Base-by-base conservation (phyloP, 2,113 vertebrate genomes). In the Ammodytes dubius region DNA sequence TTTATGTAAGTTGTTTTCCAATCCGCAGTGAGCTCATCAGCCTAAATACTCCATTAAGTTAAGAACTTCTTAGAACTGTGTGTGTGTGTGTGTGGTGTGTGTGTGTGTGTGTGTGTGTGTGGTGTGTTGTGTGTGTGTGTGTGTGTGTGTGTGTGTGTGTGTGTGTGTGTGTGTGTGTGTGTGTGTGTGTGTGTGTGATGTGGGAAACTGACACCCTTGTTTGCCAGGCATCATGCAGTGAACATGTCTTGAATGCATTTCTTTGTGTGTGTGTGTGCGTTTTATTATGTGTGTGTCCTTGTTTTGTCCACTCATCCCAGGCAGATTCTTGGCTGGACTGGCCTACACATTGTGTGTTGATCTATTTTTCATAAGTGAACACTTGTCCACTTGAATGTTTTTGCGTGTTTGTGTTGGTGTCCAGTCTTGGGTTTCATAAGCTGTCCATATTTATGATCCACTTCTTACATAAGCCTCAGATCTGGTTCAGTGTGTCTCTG, bases 391-490 rank as follows among this genome's bases (percentile, higher is more conserved):
- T 19, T 37, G 5, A 49, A 7, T 58, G 47, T 63, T 14, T 74
- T 27, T 68, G 15, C 35, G 74, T 69, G 63, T 74, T 50, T 47
- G 53, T 71, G 73, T 87, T 45, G 71, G 70, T 81, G 85, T 86
- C 70, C 84, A 66, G 70, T 84, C 88, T 86, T 83, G 83, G 83
- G 85, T 90, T 93, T 92, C 87, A 65, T 92, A 91, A 93, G 85
- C 77, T 5, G 66, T 88, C 79, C 87, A 88, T 91, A 86, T 93
- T 92, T 89, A 89, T 86, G 79, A 91, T 88, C 87, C 87, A 81
- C 86, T 59, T 86, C 89, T 93, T 94, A 90, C 83, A 82, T 94
- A 94, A 94, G 84, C 81, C 79, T 68, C 84, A 85, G 85, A 92
- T 92, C 88, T 87, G 77, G 86, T 92, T 93, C 86, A 90, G 83